Evolutionary conservation across 2,888 invertebrate genomes (phyloP), one percentile per base, ranked within the genome.

Genomic region (Actias luna): DNA sequence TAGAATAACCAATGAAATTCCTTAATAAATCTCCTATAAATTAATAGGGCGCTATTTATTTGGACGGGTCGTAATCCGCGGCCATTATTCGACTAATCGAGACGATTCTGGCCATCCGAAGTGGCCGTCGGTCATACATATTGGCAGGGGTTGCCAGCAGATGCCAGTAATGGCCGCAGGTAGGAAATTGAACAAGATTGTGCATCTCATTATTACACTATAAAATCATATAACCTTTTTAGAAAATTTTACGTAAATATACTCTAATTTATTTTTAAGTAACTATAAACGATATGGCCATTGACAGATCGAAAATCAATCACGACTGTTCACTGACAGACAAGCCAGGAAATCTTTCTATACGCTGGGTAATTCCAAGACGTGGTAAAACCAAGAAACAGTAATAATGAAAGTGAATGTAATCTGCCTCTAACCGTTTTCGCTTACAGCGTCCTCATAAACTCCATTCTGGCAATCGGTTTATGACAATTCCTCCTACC

Each of bases 71-170:
- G 79, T 82, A 80, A 42, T 81, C 72, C 64, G 65, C 57, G 70
- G 78, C 82, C 77, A 85, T 86, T 86, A 83, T 69, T 59, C 64
- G 67, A 69, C 79, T 85, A 85, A 87, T 86, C 80, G 71, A 64
- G 68, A 68, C 65, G 70, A 59, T 59, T 59, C 29, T 29, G 29
- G 25, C n/a, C 59, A 29, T 61, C 27, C 35, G 22, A 16, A 55
- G 59, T 63, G 58, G 46, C 35, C 60, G 39, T 36, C 39, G 58
- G 63, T 55, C 61, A 58, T 58, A 64, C 25, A 59, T 59, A 63
- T 59, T 36, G 58, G 29, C 22, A 36, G 22, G 35, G 58, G 35
- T 42, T 29, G 58, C 35, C 33, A 4, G 25, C 64, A 64, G 60
- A 61, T 64, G 64, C 18, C 35, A 29, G 58, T 64, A 64, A 64